Evolutionary conservation across 2,113 vertebrate genomes (phyloP).

Genomic region (Nothoprocta pentlandii): DNA sequence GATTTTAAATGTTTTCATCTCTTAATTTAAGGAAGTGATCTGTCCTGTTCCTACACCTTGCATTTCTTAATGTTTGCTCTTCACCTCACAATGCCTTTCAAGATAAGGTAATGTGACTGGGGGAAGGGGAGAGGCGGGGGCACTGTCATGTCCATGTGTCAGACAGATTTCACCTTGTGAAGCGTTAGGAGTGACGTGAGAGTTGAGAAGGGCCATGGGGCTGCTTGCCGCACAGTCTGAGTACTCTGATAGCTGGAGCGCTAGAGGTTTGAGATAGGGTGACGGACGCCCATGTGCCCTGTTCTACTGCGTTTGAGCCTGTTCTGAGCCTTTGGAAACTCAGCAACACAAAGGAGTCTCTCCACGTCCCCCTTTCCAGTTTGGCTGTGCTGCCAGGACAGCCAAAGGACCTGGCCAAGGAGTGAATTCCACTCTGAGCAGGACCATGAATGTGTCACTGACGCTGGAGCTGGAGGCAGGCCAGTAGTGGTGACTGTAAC

Average conservation of each 20-base stretch:
- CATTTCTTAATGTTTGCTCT: not conserved
- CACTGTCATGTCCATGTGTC: not conserved
- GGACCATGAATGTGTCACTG: not conserved
- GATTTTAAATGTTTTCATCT: not conserved
- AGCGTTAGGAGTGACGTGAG: not conserved
- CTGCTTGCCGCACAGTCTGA: not conserved
- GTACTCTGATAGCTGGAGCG: not conserved
- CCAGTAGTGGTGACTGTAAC: not conserved
- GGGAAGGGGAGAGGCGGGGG: not conserved
- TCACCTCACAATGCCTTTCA: not conserved
- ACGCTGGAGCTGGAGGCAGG: not conserved
- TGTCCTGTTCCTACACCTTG: not conserved
- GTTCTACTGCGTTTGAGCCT: not conserved
- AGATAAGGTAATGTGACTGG: not conserved
- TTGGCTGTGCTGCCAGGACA: not conserved
- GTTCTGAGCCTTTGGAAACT: not conserved
- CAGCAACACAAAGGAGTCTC: not conserved
- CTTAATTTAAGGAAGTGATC: not conserved
- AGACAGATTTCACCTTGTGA: not conserved
- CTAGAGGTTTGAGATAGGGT: not conserved
- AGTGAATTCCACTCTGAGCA: no score
- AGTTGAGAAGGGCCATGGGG: accelerated
- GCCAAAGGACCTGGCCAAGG: not conserved
- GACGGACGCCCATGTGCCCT: not conserved
- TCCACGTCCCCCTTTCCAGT: not conserved